phyloP scores from a whole-genome alignment of 1,140 invertebrate genomes.

The Drosophila persimilis region DNA sequence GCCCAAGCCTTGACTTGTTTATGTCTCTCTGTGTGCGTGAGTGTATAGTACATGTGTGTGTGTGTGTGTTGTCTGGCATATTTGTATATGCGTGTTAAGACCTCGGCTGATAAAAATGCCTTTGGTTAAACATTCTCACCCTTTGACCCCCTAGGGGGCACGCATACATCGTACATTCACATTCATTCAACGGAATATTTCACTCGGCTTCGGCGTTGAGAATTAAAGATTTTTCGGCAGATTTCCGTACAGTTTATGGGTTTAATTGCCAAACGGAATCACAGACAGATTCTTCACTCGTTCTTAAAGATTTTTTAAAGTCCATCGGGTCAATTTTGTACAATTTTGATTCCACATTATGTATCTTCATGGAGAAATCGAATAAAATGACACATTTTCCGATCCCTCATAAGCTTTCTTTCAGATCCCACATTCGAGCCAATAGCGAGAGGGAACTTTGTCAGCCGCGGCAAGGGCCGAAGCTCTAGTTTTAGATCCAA shows the following conservation, averaged over 20 bases:
- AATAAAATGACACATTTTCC: too few species aligned
- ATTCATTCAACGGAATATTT: conserved; percentile 23
- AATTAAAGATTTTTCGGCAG: conserved; percentile 42
- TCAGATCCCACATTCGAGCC: too few species aligned
- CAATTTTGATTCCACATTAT: background rate
- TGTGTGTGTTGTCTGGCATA: conserved; percentile 46
- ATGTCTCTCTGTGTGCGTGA: conserved; percentile 37
- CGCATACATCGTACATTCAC: conserved; percentile 9
- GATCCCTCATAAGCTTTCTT: too few species aligned
- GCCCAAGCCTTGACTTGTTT: conserved; percentile 39
- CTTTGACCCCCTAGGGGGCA: conserved; percentile 53
- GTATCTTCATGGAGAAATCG: too few species aligned
- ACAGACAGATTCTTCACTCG: conserved; percentile 17
- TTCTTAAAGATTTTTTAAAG: background rate
- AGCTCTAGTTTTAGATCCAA: too few species aligned
- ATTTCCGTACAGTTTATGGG: conserved; percentile 39
- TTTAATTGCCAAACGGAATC: conserved; percentile 29
- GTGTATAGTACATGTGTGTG: conserved; percentile 14
- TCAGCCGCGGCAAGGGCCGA: too few species aligned
- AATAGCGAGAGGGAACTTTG: too few species aligned
- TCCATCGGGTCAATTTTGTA: background rate
- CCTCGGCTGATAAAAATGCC: conserved; percentile 79
- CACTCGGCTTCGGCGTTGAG: conserved; percentile 16
- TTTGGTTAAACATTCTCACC: conserved; percentile 66
- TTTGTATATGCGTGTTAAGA: conserved; percentile 79